Base-by-base conservation (phyloP, 23 tunicate species). In the Oikopleura vanhoeffeni region DNA sequence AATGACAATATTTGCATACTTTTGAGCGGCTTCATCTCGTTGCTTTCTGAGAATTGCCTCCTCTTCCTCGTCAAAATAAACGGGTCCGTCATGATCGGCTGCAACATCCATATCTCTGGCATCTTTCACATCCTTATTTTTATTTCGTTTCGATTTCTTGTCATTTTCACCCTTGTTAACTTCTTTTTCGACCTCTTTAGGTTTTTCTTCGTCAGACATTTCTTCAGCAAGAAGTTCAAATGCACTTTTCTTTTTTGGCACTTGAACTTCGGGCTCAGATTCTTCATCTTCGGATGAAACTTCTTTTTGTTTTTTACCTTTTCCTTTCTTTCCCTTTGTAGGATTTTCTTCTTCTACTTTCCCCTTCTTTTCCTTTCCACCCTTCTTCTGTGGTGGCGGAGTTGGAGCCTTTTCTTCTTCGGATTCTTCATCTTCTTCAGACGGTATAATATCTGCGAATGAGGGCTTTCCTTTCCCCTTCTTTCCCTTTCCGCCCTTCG, bases 161-260 rank as follows among this genome's bases (percentile, higher is more conserved):
- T 40, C 40, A 41, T n/a, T 36, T 0, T 27, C 41, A 49, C 35
- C 38, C 60, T 42, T 34, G 2, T 32, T 34, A 57, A 39, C 40
- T 41, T 86, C 83, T 83, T 83, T 86, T 40, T 40, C 86, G 4
- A 77, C 13, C 24, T 49, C 64, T n/a, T n/a, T n/a, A n/a, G n/a
- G n/a, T n/a, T n/a, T n/a, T 71, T 71, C 79, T 32, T 71, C 79
- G 84, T 41, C 83, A 84, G 24, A 28, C 0, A 83, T 83, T 40
- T 87, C 89, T 40, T 91, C 97, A n/a, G 87, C 86, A n/a, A 95
- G 86, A 35, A 89, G 89, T 32, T 87, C 92, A 83, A 94, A 94
- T 41, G 91, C 91, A n/a, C 88, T 85, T 77, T 87, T 88, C 64
- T 91, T 95, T 0, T 88, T 86, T 49, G 83, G 83, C 40, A 88